These are phyloP conservation scores for Galerucella nymphaeae DNA, from an alignment of 2,888 invertebrate genomes.

Conservation along the genomic window DNA sequence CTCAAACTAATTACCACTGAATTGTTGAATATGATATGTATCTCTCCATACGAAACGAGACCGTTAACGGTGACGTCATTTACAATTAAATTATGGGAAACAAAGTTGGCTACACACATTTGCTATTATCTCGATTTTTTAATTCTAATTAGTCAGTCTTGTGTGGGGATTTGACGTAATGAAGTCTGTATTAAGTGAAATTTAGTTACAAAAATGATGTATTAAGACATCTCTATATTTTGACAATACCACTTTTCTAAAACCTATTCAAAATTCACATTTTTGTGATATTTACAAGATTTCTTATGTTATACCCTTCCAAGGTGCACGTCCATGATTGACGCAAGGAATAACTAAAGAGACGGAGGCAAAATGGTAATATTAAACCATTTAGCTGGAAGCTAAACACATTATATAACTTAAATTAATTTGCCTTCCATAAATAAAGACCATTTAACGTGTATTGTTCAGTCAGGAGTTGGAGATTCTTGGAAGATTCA, in stretches of 20 bases:
- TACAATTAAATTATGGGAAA: background rate
- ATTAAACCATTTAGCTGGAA: conserved; percentile 2
- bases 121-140: background rate
- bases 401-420: conserved; percentile 23
- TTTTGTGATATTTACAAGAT: no score
- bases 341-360: background rate
- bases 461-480: background rate
- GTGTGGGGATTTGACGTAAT: no score
- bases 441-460: conserved; percentile 8
- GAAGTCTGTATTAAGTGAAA: no score
- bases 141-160: background rate
- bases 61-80: conserved; percentile 14
- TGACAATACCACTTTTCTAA: no score
- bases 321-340: background rate
- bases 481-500: no score
- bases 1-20: background rate
- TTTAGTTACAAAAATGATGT: no score
- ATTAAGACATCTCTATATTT: no score
- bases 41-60: no score
- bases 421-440: conserved; percentile 21
- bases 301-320: background rate
- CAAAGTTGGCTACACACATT: background rate
- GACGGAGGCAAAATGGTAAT: conserved; percentile 7
- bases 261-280: no score
- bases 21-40: background rate